These are phyloP conservation scores for Tragelaphus scriptus DNA, from an alignment of 2,113 vertebrate species.

Conservation along the genomic window DNA sequence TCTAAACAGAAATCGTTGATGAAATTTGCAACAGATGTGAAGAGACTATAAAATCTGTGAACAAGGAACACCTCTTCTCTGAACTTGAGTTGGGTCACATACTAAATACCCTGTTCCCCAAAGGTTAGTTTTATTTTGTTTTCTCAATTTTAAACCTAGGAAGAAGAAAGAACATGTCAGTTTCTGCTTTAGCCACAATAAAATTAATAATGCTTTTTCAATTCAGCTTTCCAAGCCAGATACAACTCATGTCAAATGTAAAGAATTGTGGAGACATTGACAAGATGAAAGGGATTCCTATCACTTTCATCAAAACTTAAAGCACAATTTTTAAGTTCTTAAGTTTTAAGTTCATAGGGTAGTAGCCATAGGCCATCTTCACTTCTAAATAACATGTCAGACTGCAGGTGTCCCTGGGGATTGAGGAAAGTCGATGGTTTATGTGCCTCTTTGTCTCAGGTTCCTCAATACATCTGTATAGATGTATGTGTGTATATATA, in stretches of 20 bases:
- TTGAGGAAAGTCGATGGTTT: background rate
- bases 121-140: background rate
- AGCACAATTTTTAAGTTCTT: background rate
- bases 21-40: conserved; percentile 48
- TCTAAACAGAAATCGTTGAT: conserved; percentile 31
- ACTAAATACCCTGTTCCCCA: background rate
- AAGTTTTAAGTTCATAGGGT: background rate
- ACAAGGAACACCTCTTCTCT: background rate
- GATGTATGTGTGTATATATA: background rate
- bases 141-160: background rate
- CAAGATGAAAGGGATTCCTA: background rate
- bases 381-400: background rate
- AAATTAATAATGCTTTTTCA: background rate
- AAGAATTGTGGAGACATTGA: background rate
- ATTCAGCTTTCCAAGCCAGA: background rate
- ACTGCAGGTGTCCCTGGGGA: background rate
- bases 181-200: background rate
- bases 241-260: background rate
- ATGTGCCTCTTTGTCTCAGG: background rate
- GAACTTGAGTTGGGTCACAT: background rate
- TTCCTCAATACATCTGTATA: background rate
- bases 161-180: background rate
- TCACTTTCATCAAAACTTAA: background rate
- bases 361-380: background rate
- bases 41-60: conserved; percentile 32